These are phyloP conservation scores for Oscheius onirici DNA, from an alignment of 2,888 invertebrate genomes.

Conservation along the genomic window DNA sequence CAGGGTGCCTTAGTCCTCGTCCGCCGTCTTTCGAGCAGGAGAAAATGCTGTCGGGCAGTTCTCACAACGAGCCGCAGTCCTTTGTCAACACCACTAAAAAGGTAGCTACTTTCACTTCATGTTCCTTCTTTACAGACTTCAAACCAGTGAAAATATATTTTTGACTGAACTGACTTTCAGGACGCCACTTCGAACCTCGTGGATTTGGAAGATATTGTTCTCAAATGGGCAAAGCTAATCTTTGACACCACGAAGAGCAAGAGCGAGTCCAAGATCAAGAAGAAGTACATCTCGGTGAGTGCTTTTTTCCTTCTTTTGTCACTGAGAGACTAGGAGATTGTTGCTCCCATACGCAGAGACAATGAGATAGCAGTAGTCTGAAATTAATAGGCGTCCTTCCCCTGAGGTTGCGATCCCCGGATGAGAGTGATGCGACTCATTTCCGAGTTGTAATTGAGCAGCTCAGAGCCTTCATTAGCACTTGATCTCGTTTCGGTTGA, in stretches of 20 bases:
- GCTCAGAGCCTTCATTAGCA: slow-evolving; percentile 29
- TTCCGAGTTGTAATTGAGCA: slow-evolving; percentile 30
- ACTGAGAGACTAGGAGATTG: not conserved
- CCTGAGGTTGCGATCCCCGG: not conserved
- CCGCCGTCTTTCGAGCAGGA: slow-evolving; percentile 49
- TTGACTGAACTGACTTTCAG: slow-evolving; percentile 32
- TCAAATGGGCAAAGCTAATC: slow-evolving; percentile 72
- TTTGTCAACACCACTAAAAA: slow-evolving; percentile 44
- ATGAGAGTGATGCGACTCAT: slow-evolving; percentile 23
- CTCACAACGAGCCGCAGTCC: slow-evolving; percentile 49
- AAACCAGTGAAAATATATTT: not conserved
- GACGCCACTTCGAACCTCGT: slow-evolving; percentile 48
- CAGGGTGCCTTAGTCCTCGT: slow-evolving; percentile 37
- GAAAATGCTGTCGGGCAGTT: slow-evolving; percentile 42
- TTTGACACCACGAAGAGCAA: slow-evolving; percentile 71
- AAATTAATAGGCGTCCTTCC: not conserved
- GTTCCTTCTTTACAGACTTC: not conserved
- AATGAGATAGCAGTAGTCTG: not conserved
- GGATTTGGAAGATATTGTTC: slow-evolving; percentile 67
- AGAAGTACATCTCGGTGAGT: slow-evolving; percentile 55
- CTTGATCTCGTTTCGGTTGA: slow-evolving; percentile 29
- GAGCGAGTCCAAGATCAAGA: slow-evolving; percentile 65
- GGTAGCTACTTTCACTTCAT: slow-evolving; percentile 10
- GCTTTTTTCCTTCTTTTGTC: not conserved
- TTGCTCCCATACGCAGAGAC: not conserved